Evolutionary conservation across 2,797 vertebrate species (phyloP).

Genomic region (Molossus molossus): DNA sequence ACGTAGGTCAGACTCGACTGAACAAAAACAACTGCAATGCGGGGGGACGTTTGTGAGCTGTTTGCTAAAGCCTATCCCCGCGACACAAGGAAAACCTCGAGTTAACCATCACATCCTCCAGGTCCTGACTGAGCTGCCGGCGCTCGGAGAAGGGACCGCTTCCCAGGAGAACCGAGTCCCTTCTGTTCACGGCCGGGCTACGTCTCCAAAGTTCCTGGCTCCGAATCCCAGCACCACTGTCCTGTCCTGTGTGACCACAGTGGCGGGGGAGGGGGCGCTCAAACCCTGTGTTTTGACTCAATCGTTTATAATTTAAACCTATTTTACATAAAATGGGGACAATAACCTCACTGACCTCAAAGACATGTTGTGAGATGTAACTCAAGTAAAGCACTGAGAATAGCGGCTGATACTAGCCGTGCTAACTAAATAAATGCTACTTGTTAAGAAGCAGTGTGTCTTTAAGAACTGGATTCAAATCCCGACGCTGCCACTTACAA

Average conservation of each 20-base stretch:
- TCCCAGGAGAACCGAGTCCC: neutral
- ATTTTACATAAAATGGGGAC: neutral
- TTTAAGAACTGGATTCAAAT: neutral
- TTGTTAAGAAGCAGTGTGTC: conserved; percentile 14
- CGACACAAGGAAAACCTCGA: neutral
- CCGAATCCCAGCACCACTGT: neutral
- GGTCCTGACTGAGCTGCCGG: neutral
- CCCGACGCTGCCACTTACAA: neutral
- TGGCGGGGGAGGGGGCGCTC: too few species aligned
- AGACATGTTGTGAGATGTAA: neutral
- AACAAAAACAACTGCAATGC: neutral
- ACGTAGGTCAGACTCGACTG: neutral
- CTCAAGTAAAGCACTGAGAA: neutral
- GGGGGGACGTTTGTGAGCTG: neutral
- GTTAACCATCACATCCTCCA: neutral
- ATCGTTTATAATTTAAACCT: neutral
- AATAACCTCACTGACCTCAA: neutral
- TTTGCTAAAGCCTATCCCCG: neutral
- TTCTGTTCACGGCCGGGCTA: neutral
- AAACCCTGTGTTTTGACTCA: neutral
- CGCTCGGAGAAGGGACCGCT: neutral
- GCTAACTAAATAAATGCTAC: neutral
- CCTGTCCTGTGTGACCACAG: neutral
- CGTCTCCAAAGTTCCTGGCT: neutral
- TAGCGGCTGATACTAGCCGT: neutral